Conservation (phyloP, 2,113 vertebrate species). For the Sialia sialis region DNA sequence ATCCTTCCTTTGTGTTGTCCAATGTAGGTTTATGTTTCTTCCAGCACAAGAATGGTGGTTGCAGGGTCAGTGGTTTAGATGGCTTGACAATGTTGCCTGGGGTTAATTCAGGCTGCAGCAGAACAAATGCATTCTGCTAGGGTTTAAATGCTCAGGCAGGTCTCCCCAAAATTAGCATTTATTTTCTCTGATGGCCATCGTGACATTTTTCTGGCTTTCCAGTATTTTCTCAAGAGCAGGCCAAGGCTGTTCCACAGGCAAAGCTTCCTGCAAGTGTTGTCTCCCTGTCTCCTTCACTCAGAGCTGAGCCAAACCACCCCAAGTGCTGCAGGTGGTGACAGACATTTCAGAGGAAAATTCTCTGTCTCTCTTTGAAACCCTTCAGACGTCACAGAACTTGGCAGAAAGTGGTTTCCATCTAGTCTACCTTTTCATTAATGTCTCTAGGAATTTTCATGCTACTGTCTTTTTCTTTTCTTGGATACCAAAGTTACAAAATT, state of each 20-base stretch:
- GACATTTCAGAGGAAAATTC: conserved; percentile 35
- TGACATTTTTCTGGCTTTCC: conserved; percentile 28
- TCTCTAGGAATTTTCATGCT: neutral
- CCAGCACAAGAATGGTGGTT: conserved; percentile 1
- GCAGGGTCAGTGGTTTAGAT: conserved; percentile 11
- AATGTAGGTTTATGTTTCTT: neutral
- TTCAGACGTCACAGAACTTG: neutral
- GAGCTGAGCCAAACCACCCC: neutral
- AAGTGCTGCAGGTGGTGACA: conserved; percentile 50
- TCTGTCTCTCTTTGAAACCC: neutral
- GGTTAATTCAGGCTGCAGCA: conserved; percentile 39
- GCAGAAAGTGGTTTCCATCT: conserved; percentile 16
- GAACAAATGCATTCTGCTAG: neutral
- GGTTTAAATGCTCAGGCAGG: neutral
- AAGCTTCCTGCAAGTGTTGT: neutral
- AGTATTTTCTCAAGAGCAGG: neutral
- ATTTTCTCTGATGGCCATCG: neutral
- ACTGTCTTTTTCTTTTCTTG: conserved; percentile 26
- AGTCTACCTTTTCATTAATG: conserved; percentile 39
- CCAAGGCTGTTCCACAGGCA: neutral
- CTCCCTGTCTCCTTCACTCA: neutral
- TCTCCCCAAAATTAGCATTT: neutral
- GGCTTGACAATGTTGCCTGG: neutral
- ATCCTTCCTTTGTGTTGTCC: conserved; percentile 7
- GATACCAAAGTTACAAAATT: neutral